phyloP scores from a whole-genome alignment of 1,140 invertebrate genomes.

The Agrypnia vestita region DNA sequence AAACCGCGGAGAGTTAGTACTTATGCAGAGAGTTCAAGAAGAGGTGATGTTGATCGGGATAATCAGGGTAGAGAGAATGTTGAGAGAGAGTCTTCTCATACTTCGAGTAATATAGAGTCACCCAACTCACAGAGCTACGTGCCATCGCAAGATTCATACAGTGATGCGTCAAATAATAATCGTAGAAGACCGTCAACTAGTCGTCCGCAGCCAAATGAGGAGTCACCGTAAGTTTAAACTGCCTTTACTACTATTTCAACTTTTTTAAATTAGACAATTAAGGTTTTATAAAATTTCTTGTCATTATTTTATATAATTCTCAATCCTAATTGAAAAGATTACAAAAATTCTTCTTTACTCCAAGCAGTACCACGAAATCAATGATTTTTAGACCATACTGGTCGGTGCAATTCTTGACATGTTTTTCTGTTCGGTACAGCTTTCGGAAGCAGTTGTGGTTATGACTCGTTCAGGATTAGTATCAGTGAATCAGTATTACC shows the following conservation, averaged over 20 bases:
- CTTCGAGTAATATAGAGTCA: not conserved
- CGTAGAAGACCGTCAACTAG: constrained; percentile 1
- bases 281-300: no score
- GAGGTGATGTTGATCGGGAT: not conserved
- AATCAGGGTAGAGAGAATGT: not conserved
- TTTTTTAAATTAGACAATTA: no score
- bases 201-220: not conserved
- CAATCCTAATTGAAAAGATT: no score
- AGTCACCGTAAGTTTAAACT: constrained; percentile 6
- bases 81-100: not conserved
- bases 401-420: no score
- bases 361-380: no score
- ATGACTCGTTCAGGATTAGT: no score
- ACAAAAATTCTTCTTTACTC: no score
- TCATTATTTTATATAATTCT: no score
- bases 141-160: not conserved
- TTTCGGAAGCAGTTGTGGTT: no score
- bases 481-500: no score
- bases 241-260: not conserved
- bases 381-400: no score
- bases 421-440: no score
- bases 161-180: not conserved
- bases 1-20: not conserved
- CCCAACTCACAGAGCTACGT: not conserved
- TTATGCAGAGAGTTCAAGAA: not conserved